Evolutionary conservation across 2,888 invertebrate genomes (phyloP).

Genomic region (Pemphredon lugubris): DNA sequence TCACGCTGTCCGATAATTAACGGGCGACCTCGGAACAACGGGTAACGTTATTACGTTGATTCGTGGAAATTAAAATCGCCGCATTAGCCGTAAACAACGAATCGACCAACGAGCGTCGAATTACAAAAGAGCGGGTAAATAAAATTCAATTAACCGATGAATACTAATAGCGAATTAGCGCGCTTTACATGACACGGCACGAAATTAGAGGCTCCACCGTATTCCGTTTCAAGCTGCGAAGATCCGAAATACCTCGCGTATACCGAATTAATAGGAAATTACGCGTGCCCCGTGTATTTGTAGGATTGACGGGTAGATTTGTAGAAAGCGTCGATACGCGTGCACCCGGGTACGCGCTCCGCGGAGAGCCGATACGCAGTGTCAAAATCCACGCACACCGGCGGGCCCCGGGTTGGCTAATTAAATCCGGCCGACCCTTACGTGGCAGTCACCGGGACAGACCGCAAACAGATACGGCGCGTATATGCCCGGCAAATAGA

Average conservation of each 20-base stretch:
- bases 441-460: slow-evolving; percentile 33
- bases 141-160: slow-evolving; percentile 32
- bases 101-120: background rate
- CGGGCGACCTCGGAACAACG: background rate
- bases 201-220: background rate
- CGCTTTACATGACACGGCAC: background rate
- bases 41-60: background rate
- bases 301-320: background rate
- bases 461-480: slow-evolving; percentile 55
- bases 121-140: slow-evolving; percentile 2
- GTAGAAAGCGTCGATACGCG: too few relatives aligned
- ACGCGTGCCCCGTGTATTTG: background rate
- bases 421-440: slow-evolving; percentile 62
- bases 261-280: background rate
- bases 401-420: slow-evolving; percentile 46
- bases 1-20: background rate
- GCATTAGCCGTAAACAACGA: background rate
- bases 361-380: background rate
- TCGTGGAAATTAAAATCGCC: slow-evolving; percentile 2
- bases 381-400: too few relatives aligned
- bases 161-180: slow-evolving; percentile 26
- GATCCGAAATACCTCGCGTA: background rate
- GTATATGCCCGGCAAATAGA: slow-evolving; percentile 67
- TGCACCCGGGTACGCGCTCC: too few relatives aligned
- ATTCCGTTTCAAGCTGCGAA: background rate